Conservation (phyloP, 2,888 invertebrate genomes). For the Hirtodrosophila duncani region DNA sequence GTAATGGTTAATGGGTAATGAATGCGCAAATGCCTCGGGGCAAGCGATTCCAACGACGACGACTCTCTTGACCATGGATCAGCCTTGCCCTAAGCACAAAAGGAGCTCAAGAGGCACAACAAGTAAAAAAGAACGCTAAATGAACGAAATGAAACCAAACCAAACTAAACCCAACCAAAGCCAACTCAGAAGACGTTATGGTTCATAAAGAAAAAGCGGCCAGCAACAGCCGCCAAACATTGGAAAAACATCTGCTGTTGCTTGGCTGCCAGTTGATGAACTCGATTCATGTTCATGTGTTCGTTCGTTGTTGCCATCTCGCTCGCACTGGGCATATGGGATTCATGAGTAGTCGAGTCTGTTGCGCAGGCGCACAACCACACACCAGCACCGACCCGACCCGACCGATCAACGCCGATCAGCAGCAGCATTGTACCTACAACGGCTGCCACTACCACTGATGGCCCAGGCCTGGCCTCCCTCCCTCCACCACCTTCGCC, state of each 20-base stretch:
- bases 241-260: conserved; percentile 74
- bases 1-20: conserved; percentile 59
- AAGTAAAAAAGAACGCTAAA: conserved; percentile 10
- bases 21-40: conserved; percentile 63
- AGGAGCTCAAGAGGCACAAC: conserved; percentile 28
- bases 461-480: conserved; percentile 4
- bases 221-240: conserved; percentile 59
- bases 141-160: conserved; percentile 18
- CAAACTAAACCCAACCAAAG: too few relatives aligned
- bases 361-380: conserved; percentile 60
- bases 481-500: conserved; percentile 12
- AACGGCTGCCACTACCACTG: conserved; percentile 20
- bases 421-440: too few relatives aligned
- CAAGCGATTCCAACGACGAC: conserved; percentile 18
- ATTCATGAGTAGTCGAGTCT: conserved; percentile 38
- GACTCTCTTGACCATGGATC: conserved; percentile 1
- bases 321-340: conserved; percentile 21
- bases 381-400: too few relatives aligned
- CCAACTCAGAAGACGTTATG: conserved; percentile 68
- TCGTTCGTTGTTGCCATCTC: conserved; percentile 17
- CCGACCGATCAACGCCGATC: too few relatives aligned
- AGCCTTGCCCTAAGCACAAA: conserved; percentile 61
- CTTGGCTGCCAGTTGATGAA: conserved; percentile 63
- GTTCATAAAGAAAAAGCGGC: conserved; percentile 64
- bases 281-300: conserved; percentile 47